Evolutionary conservation across 2,113 vertebrate species (phyloP).

Genomic region (Onychorhynchus coronatus): DNA sequence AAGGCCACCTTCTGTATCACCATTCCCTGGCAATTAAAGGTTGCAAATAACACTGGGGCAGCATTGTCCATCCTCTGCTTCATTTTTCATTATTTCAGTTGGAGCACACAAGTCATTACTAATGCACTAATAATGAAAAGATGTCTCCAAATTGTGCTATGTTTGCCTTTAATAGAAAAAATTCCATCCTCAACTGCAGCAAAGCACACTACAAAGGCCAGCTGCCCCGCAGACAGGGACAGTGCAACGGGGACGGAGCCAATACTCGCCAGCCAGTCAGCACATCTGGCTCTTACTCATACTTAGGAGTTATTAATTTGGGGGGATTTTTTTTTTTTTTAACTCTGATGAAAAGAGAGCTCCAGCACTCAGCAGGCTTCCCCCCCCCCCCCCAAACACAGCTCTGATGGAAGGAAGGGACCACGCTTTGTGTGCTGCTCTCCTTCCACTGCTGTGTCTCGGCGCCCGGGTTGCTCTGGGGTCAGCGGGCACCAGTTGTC

Average conservation of each 20-base stretch:
- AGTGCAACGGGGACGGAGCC: too few relatives aligned
- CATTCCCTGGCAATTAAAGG: background rate
- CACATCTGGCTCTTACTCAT: background rate
- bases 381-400: background rate
- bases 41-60: background rate
- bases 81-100: background rate
- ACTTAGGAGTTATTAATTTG: background rate
- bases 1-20: background rate
- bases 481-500: background rate
- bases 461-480: background rate
- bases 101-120: background rate
- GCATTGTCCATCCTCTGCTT: background rate
- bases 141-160: background rate
- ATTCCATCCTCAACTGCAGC: background rate
- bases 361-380: background rate
- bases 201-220: background rate
- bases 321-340: background rate
- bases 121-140: background rate
- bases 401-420: background rate
- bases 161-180: background rate
- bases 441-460: accelerated
- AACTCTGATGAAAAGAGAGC: background rate
- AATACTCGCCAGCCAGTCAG: background rate
- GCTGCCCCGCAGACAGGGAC: background rate
- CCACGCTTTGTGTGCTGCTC: background rate